Evolutionary conservation across 2,797 vertebrate genomes (phyloP).

Genomic region (Xyrichtys novacula): DNA sequence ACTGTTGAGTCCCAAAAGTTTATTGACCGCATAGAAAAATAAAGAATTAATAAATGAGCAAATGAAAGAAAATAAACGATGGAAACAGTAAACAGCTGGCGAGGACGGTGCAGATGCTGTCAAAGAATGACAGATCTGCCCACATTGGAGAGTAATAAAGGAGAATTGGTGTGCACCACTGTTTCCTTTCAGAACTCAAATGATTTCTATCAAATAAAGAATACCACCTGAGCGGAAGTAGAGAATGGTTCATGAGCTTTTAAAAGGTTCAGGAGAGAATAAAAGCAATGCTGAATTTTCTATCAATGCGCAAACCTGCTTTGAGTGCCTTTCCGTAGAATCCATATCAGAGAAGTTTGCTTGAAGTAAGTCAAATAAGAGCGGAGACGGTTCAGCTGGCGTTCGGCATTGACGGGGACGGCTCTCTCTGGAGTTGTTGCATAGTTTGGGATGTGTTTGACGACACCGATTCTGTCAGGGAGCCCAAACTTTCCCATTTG

Average conservation of each 20-base stretch:
- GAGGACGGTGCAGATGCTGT: conserved; percentile 26
- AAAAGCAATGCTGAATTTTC: conserved; percentile 30
- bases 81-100: neutral
- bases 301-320: conserved; percentile 43
- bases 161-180: conserved; percentile 49
- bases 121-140: conserved; percentile 39
- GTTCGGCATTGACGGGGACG: conserved; percentile 15
- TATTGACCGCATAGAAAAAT: conserved; percentile 44
- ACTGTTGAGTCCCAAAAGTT: conserved; percentile 38
- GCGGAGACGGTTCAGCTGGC: conserved; percentile 5
- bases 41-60: conserved; percentile 11
- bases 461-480: conserved; percentile 27
- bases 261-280: conserved; percentile 39
- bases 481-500: conserved; percentile 46
- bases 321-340: conserved; percentile 49
- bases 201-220: conserved; percentile 53
- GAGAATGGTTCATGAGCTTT: conserved; percentile 37
- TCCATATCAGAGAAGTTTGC: conserved; percentile 43
- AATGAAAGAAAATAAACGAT: conserved; percentile 11
- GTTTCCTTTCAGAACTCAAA: conserved; percentile 42
- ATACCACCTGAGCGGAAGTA: conserved; percentile 34
- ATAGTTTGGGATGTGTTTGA: conserved; percentile 35
- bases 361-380: conserved; percentile 50
- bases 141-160: conserved; percentile 42
- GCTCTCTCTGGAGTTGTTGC: conserved; percentile 27